These are phyloP conservation scores for Muraenolepis orangiensis DNA, from an alignment of 2,797 vertebrate species.

Conservation along the genomic window DNA sequence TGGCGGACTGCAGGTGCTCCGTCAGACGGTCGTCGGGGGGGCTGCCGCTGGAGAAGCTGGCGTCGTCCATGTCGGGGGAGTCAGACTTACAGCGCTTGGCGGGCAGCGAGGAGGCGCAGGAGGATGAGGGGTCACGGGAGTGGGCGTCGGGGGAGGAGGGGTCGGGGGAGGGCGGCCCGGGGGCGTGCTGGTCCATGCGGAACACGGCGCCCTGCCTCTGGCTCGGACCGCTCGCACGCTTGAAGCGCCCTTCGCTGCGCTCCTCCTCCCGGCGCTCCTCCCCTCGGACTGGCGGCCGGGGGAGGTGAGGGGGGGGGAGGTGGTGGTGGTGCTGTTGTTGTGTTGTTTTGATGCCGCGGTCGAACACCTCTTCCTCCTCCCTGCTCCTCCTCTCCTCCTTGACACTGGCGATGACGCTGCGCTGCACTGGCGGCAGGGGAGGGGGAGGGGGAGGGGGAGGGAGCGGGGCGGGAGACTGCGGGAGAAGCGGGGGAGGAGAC, in stretches of 20 bases:
- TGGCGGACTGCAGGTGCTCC: constrained; percentile 93
- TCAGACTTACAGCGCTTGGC: constrained; percentile 87
- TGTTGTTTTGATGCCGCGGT: constrained; percentile 77
- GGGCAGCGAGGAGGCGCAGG: constrained; percentile 55
- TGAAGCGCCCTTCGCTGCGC: constrained; percentile 53
- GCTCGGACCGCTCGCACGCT: constrained; percentile 65
- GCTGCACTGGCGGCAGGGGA: constrained; percentile 46
- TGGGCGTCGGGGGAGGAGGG: constrained; percentile 64
- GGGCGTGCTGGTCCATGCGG: constrained; percentile 77
- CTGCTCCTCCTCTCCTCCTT: constrained; percentile 73
- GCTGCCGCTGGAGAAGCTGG: constrained; percentile 94
- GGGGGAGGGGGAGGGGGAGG: constrained; percentile 43
- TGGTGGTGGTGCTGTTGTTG: constrained; percentile 21
- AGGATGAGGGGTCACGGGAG: constrained; percentile 78
- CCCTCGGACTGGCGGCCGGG: constrained; percentile 47
- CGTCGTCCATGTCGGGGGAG: constrained; percentile 89
- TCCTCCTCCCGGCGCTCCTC: constrained; percentile 33
- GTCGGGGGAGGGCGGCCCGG: constrained; percentile 72
- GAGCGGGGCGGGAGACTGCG: constrained; percentile 33
- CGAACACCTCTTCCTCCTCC: constrained; percentile 77
- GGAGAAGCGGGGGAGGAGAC: constrained; percentile 46
- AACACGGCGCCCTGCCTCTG: constrained; percentile 64
- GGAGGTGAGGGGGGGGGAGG: constrained; percentile 42
- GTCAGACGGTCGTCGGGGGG: constrained; percentile 88
- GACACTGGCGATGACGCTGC: constrained; percentile 79